Evolutionary conservation across 2,113 vertebrate species (phyloP), one percentile per base, ranked within the genome.

Genomic region (Pan paniscus): DNA sequence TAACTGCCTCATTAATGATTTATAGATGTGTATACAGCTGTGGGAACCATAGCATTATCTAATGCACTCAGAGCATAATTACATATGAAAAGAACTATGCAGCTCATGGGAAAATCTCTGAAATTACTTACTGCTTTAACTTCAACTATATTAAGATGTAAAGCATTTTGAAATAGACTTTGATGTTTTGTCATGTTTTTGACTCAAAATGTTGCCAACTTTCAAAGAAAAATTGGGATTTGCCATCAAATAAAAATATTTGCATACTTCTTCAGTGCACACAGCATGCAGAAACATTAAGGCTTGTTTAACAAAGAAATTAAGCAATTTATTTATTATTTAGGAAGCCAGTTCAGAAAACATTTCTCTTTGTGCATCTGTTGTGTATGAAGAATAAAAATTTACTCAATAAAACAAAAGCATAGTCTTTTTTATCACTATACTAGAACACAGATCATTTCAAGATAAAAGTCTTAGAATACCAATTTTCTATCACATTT

Each of bases 1-100:
- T 99, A 98, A 99, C 98, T 98, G 98, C 98, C 98, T 99, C 98
- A 98, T 99, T 99, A 99, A 99, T 99, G 98, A 99, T 99, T 99
- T 99, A 99, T 99, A 98, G 98, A 98, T 98, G 98, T 98, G 97
- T 98, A 98, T 98, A 98, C 98, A 99, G 98, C 98, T 99, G 98
- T 98, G 98, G 98, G 98, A 99, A 98, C 97, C 95, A 98, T 92
- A 96, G 97, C 97, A 98, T 99, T 99, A 98, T 98, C 98, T 98
- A 98, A 99, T 98, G 98, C 98, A 98, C 98, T 98, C 97, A 94
- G 98, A 99, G 98, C 98, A 98, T 98, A 99, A 99, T 99, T 99
- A 98, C 98, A 98, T 98, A 98, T 99, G 98, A 98, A 98, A 98
- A 99, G 98, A 98, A 94, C 97, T 97, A 97, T 46, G 55, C 89